Base-by-base conservation (phyloP, 2,113 vertebrate species). In the Bujurquina vittata region DNA sequence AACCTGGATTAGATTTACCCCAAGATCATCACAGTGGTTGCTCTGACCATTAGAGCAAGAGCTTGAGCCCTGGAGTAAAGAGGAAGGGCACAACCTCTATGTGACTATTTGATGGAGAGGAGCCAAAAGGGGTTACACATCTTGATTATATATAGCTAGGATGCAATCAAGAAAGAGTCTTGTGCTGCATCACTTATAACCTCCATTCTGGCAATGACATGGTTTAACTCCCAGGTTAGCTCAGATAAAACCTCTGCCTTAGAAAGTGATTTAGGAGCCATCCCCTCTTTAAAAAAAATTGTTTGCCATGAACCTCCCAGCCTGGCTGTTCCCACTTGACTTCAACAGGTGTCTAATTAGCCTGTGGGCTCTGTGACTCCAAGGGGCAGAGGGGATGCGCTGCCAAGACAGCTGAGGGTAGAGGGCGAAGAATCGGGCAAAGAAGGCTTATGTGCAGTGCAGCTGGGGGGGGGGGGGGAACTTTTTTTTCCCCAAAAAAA, bases 291-390 rank as follows among this genome's bases (percentile, higher is more conserved):
- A 26, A 56, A 54, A 22, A 59, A 77, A 85, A 91, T 61, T 65
- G 61, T 85, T 69, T 81, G 49, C 56, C 40, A 8, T 72, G 59
- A 83, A 77, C 54, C 56, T 84, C 85, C 75, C 67, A 2, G 74
- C 55, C 79, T 76, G 4, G 15, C 80, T 72, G 84, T 88, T 87
- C 89, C 79, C 85, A 78, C 89, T 92, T 83, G 81, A 89, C 77
- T 87, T 81, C 80, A 84, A 94, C 94, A 95, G 94, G 93, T 95
- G 94, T 87, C 88, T 94, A 88, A 93, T 94, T 95, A 93, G 88
- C 87, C 91, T 93, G 92, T 80, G 87, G 77, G 89, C 72, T 85
- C 35, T 75, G 87, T 73, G 67, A 81, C 90, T 88, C 84, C 85
- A 84, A 61, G 77, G 49, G 76, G 79, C 73, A 26, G 40, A 14